Conservation (phyloP, 2,113 vertebrate genomes). For the Hipposideros armiger region DNA sequence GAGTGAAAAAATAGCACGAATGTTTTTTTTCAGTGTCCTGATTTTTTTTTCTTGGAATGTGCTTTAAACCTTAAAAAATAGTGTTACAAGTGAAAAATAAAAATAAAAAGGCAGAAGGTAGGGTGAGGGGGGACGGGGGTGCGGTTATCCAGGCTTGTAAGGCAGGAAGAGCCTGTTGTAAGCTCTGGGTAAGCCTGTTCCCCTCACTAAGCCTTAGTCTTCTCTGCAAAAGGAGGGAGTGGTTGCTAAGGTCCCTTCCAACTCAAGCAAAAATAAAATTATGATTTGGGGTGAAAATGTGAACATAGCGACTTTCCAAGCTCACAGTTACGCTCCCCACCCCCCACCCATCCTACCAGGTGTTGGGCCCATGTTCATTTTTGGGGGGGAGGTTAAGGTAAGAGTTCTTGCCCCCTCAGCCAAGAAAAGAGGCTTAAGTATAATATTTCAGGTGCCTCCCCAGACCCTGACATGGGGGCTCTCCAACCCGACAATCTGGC, state of each 20-base stretch:
- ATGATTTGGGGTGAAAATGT: background rate
- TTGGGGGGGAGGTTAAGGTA: background rate
- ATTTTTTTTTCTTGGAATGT: constrained; percentile 43
- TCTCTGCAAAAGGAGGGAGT: background rate
- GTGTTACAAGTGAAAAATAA: background rate
- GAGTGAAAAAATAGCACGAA: constrained; percentile 16
- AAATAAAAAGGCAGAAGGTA: too few species aligned
- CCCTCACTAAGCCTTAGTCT: background rate
- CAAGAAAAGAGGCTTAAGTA: constrained; percentile 57
- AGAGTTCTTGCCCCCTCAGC: background rate
- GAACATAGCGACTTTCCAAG: background rate
- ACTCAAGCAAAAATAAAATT: background rate
- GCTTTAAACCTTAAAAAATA: constrained; percentile 42
- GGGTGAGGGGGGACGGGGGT: background rate
- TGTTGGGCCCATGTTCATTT: background rate
- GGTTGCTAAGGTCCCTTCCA: background rate
- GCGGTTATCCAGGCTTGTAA: background rate
- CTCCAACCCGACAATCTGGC: constrained; percentile 50
- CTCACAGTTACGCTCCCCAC: background rate
- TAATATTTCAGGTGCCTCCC: constrained; percentile 49
- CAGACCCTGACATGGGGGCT: constrained; percentile 66
- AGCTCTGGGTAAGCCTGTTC: background rate
- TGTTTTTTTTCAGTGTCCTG: background rate
- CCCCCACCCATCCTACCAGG: background rate
- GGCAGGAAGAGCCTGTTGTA: background rate